Conservation (phyloP, 2,113 vertebrate genomes). For the Ornithorhynchus anatinus region DNA sequence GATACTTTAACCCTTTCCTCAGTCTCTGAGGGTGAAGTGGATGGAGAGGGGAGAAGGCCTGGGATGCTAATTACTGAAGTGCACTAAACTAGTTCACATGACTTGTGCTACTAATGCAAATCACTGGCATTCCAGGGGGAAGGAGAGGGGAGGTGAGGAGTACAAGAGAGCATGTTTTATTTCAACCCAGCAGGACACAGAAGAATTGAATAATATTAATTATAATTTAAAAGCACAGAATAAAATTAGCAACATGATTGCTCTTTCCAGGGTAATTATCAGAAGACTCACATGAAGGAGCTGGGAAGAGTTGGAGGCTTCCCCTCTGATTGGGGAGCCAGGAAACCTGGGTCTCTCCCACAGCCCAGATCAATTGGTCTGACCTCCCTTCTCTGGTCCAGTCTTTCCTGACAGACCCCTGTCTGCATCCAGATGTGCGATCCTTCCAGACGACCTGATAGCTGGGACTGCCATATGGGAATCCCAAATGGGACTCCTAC, state of each 20-base stretch:
- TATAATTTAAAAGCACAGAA: slow-evolving; percentile 56
- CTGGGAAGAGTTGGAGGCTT: background rate
- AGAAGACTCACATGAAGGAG: slow-evolving; percentile 3
- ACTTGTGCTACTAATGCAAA: slow-evolving; percentile 48
- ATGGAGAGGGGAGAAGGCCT: slow-evolving; percentile 2
- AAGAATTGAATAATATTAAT: slow-evolving; percentile 66
- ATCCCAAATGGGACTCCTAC: too few species aligned
- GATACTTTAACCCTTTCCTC: too few species aligned
- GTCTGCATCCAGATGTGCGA: too few species aligned
- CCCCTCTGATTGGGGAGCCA: background rate
- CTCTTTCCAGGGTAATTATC: slow-evolving; percentile 40
- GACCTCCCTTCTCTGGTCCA: too few species aligned
- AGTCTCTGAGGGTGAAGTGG: too few species aligned
- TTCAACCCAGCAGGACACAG: slow-evolving; percentile 63
- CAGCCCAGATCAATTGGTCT: background rate
- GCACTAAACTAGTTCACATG: slow-evolving; percentile 25
- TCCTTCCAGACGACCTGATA: too few species aligned
- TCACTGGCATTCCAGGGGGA: slow-evolving; percentile 46
- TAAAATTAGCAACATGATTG: slow-evolving; percentile 56
- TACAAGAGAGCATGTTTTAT: slow-evolving; percentile 17
- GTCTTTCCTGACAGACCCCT: too few species aligned
- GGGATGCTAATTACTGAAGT: slow-evolving; percentile 44
- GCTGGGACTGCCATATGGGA: too few species aligned
- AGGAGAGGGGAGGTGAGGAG: slow-evolving; percentile 37
- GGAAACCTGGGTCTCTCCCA: background rate